A percentile compares a stretch with the other conserved stretches of the same genome.
Evolutionary conservation across 2,797 vertebrate genomes (phyloP).

Genomic region (Ctenopoma multispine): DNA sequence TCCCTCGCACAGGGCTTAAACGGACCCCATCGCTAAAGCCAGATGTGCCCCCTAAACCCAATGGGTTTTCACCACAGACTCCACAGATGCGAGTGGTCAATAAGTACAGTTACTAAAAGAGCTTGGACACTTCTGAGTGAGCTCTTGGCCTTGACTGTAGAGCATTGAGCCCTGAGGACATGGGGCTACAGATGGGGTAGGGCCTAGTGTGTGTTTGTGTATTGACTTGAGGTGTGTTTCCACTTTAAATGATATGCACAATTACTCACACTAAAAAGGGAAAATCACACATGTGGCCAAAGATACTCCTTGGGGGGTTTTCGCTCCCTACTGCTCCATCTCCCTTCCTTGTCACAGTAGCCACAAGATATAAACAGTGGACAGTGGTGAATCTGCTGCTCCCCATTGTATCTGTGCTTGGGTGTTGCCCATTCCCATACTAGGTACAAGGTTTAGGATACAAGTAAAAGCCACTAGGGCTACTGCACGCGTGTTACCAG

Average conservation of each 20-base stretch:
- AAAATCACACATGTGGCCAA: conserved; percentile 91
- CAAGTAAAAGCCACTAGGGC: conserved; percentile 33
- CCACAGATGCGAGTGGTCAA: conserved; percentile 94
- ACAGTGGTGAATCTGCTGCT: conserved; percentile 59
- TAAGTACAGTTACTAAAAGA: conserved; percentile 95
- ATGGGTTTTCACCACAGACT: conserved; percentile 92
- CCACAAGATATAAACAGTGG: conserved; percentile 62
- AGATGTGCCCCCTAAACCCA: conserved; percentile 98
- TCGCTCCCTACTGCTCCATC: conserved; percentile 51
- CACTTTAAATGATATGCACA: conserved; percentile 85
- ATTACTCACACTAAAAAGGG: conserved; percentile 77
- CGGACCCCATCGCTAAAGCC: conserved; percentile 97
- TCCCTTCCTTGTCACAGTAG: conserved; percentile 62
- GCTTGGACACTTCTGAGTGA: conserved; percentile 64
- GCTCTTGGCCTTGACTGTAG: conserved; percentile 75
- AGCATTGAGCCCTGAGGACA: conserved; percentile 67
- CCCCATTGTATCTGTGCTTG: conserved; percentile 49
- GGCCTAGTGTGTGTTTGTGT: conserved; percentile 77
- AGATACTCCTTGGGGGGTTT: conserved; percentile 84
- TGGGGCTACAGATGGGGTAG: conserved; percentile 56
- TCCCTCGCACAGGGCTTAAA: conserved; percentile 96
- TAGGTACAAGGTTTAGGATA: conserved; percentile 55
- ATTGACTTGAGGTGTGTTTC: conserved; percentile 69
- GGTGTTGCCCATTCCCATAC: conserved; percentile 49
- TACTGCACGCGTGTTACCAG: conserved; percentile 46